These are phyloP conservation scores for Rhagophthalmus giganteus DNA, from an alignment of 2,888 invertebrate genomes.

Conservation along the genomic window DNA sequence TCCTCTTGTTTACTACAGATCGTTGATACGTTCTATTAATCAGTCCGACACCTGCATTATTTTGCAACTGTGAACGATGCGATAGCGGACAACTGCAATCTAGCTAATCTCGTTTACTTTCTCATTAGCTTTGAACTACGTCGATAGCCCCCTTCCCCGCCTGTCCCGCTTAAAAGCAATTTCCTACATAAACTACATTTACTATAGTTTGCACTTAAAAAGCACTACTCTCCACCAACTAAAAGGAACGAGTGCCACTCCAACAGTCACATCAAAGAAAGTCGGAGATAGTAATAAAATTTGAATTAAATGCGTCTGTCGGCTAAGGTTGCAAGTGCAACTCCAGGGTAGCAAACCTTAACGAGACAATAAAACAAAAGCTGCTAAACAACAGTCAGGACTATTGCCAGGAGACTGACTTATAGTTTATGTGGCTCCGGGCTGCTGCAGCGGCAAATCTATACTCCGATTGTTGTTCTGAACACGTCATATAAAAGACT, in stretches of 20 bases:
- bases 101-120: too few species aligned
- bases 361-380: slow-evolving; percentile 15
- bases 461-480: slow-evolving; percentile 20
- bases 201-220: too few species aligned
- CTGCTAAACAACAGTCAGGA: slow-evolving; percentile 28
- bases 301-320: slow-evolving; percentile 12
- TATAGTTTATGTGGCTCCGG: slow-evolving; percentile 33
- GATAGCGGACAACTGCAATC: too few species aligned
- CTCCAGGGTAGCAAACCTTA: slow-evolving; percentile 3
- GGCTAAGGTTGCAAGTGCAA: slow-evolving; percentile 11
- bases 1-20: slow-evolving; percentile 13
- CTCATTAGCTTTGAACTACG: background rate
- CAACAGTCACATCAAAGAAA: too few species aligned
- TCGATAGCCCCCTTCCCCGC: too few species aligned
- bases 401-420: slow-evolving; percentile 34
- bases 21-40: slow-evolving; percentile 15
- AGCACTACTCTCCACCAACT: too few species aligned
- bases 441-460: slow-evolving; percentile 29
- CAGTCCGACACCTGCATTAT: slow-evolving; percentile 17
- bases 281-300: too few species aligned
- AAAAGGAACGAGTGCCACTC: too few species aligned
- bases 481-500: slow-evolving; percentile 15
- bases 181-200: too few species aligned
- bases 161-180: too few species aligned
- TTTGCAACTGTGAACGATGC: slow-evolving; percentile 5